These are phyloP conservation scores for Hymenopus coronatus DNA, from an alignment of 2,888 invertebrate species.

Conservation along the genomic window DNA sequence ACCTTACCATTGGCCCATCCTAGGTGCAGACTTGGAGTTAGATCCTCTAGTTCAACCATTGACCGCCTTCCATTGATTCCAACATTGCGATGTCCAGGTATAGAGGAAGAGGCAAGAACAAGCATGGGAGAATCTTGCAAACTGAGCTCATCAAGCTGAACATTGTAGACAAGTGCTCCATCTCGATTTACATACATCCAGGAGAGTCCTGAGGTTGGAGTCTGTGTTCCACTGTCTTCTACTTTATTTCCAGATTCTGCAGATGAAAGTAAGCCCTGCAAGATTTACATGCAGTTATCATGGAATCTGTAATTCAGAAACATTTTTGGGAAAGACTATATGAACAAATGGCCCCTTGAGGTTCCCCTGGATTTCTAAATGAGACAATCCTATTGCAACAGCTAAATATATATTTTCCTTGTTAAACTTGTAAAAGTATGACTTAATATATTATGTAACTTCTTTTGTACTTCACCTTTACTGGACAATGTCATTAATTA, in stretches of 20 bases:
- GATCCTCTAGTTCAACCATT: slow-evolving; percentile 63
- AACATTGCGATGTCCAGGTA: slow-evolving; percentile 2
- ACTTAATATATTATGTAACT: too few relatives aligned
- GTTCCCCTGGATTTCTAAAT: too few relatives aligned
- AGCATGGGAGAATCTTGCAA: slow-evolving; percentile 27
- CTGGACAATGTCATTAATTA: too few relatives aligned
- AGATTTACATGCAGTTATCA: neutral
- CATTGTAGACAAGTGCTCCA: slow-evolving; percentile 74
- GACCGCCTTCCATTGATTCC: neutral
- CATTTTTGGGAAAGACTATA: too few relatives aligned
- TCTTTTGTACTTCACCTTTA: too few relatives aligned
- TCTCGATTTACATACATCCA: slow-evolving; percentile 76
- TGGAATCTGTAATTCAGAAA: neutral
- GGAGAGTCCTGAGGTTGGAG: slow-evolving; percentile 58
- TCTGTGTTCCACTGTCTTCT: slow-evolving; percentile 41
- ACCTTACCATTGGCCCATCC: slow-evolving; percentile 21
- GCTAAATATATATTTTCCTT: too few relatives aligned
- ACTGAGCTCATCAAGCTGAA: slow-evolving; percentile 52
- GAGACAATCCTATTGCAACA: too few relatives aligned
- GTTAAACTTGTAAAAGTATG: too few relatives aligned
- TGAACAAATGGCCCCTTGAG: too few relatives aligned
- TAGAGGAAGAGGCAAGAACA: slow-evolving; percentile 15
- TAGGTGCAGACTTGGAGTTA: slow-evolving; percentile 50
- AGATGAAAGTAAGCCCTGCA: slow-evolving; percentile 50
- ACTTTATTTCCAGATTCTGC: slow-evolving; percentile 22